Evolutionary conservation across 2,113 vertebrate species (phyloP).

Genomic region (Apaloderma vittatum): DNA sequence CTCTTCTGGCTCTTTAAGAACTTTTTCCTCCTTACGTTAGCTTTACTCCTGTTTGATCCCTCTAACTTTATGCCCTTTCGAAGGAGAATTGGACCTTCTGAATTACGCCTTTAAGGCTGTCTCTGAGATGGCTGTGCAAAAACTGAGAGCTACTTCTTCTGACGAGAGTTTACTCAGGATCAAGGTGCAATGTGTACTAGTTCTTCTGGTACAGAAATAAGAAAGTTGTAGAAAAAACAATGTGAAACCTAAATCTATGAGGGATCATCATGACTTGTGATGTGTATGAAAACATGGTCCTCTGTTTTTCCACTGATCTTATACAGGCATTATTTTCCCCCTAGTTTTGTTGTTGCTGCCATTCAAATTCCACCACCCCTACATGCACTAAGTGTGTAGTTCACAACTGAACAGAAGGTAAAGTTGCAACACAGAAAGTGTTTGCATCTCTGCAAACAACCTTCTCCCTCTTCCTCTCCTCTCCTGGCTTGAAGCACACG

Average conservation of each 20-base stretch:
- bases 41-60: neutral
- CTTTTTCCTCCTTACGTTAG: neutral
- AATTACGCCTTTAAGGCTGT: neutral
- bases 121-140: neutral
- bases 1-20: neutral
- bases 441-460: neutral
- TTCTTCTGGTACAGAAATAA: neutral
- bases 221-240: neutral
- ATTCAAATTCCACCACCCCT: neutral
- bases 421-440: neutral
- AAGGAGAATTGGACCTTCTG: neutral
- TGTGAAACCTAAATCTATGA: neutral
- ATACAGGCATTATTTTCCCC: neutral
- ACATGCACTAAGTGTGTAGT: neutral
- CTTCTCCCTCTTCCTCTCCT: neutral
- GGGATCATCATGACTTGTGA: neutral
- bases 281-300: neutral
- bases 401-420: neutral
- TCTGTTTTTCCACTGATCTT: fast-evolving
- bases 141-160: neutral
- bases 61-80: neutral
- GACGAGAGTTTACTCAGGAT: neutral
- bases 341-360: neutral
- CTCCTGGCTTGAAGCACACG: neutral
- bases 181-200: neutral